These are phyloP conservation scores for Aspidiotus destructor DNA, from an alignment of 2,888 invertebrate species.

Conservation along the genomic window DNA sequence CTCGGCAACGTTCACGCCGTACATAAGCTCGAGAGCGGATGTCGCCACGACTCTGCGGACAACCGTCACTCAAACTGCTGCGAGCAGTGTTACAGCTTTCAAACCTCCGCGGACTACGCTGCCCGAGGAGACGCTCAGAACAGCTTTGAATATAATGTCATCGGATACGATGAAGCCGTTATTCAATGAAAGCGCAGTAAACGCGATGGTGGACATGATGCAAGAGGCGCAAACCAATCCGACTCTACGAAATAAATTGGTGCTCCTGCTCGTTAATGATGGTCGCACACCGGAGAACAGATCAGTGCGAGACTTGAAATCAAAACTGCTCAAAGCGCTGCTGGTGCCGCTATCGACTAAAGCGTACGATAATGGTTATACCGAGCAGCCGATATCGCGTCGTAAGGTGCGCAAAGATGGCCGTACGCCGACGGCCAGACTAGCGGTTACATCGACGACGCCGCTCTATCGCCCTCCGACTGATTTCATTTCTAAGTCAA, in stretches of 20 bases:
- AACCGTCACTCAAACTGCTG: background rate
- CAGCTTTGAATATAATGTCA: background rate
- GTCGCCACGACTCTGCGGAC: background rate
- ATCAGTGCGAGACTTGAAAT: constrained; percentile 60
- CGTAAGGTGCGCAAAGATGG: constrained; percentile 13
- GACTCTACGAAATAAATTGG: constrained; percentile 43
- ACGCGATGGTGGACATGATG: constrained; percentile 69
- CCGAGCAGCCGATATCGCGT: background rate
- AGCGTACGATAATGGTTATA: background rate
- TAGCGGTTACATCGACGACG: constrained; percentile 26
- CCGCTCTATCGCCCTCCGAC: constrained; percentile 15
- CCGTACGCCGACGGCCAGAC: constrained; percentile 6
- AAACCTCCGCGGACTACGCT: background rate
- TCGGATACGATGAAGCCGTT: constrained; percentile 40
- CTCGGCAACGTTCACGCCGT: background rate
- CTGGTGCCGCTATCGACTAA: constrained; percentile 42
- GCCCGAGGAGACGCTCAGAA: background rate
- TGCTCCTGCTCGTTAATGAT: constrained; percentile 62
- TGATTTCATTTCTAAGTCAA: constrained; percentile 24
- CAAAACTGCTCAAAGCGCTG: constrained; percentile 57
- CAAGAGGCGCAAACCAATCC: constrained; percentile 53
- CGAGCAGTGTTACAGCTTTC: background rate
- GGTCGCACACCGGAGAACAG: constrained; percentile 53
- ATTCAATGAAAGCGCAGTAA: constrained; percentile 62
- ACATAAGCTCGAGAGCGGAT: constrained; percentile 6